A percentile compares a stretch with the other conserved stretches of the same genome.
Conservation (phyloP, 2,113 vertebrate genomes). For the Dromiciops gliroides region DNA sequence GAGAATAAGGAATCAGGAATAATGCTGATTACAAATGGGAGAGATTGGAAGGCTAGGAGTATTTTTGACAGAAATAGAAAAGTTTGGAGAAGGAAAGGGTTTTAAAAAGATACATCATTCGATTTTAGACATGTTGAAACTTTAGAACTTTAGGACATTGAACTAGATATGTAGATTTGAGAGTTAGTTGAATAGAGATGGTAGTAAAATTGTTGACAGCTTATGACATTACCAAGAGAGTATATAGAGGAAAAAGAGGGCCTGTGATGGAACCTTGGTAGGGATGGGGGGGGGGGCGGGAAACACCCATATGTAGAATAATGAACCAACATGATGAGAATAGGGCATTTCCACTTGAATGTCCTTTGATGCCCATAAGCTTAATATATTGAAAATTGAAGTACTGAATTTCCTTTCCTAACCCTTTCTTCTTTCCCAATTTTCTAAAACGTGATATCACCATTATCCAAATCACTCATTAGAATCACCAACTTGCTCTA, state of each 20-base stretch:
- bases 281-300: too few relatives aligned
- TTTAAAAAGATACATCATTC: not conserved
- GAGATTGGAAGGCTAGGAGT: not conserved
- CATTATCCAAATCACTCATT: not conserved
- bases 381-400: not conserved
- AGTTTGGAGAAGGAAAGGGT: not conserved
- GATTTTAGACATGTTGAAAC: not conserved
- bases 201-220: not conserved
- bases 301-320: not conserved
- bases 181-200: not conserved
- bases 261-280: too few relatives aligned
- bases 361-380: not conserved
- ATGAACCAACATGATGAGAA: too few relatives aligned
- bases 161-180: not conserved
- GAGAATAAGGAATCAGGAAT: not conserved
- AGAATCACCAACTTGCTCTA: not conserved
- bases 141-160: not conserved
- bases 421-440: not conserved
- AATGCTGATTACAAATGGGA: not conserved
- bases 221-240: not conserved
- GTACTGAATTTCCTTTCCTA: not conserved
- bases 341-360: not conserved
- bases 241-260: not conserved
- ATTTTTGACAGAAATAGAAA: not conserved
- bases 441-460: not conserved